phyloP scores from a whole-genome alignment of 2,888 invertebrate species.

The Sinhomidia bicolor region DNA sequence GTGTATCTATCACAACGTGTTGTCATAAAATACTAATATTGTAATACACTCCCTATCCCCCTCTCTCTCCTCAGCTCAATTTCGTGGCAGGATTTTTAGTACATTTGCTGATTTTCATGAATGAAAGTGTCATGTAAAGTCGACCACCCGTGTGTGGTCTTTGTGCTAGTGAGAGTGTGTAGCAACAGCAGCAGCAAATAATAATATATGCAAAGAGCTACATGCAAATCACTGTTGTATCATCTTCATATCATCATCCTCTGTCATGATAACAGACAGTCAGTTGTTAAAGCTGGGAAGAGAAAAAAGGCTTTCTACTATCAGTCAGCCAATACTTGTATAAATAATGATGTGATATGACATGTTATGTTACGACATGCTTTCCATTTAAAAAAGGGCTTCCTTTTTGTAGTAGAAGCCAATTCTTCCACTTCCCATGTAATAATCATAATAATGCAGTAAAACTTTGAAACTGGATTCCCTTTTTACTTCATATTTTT shows the following conservation, averaged over 20 bases:
- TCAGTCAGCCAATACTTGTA: neutral
- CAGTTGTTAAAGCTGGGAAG: slow-evolving; percentile 20
- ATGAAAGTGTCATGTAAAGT: slow-evolving; percentile 67
- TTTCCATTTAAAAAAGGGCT: neutral
- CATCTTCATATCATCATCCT: slow-evolving; percentile 6
- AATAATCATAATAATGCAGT: neutral
- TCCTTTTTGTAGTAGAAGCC: neutral
- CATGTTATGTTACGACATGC: neutral
- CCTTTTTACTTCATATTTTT: neutral
- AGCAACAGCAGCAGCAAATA: neutral
- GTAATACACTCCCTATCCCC: neutral
- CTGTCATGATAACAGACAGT: slow-evolving; percentile 20
- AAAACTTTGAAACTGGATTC: slow-evolving; percentile 25
- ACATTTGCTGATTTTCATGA: slow-evolving; percentile 59
- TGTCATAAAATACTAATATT: slow-evolving; percentile 45
- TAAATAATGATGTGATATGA: neutral
- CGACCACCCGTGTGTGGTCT: slow-evolving; percentile 65
- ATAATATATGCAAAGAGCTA: neutral
- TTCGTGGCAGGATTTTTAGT: slow-evolving; percentile 20
- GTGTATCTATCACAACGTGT: neutral
- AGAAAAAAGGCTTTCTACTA: neutral
- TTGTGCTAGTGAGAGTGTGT: slow-evolving; percentile 13
- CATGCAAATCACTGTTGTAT: slow-evolving; percentile 30
- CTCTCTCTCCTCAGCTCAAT: slow-evolving; percentile 5
- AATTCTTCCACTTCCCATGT: neutral